phyloP scores from a whole-genome alignment of 2,888 invertebrate species.

The Limnephilus auricula region DNA sequence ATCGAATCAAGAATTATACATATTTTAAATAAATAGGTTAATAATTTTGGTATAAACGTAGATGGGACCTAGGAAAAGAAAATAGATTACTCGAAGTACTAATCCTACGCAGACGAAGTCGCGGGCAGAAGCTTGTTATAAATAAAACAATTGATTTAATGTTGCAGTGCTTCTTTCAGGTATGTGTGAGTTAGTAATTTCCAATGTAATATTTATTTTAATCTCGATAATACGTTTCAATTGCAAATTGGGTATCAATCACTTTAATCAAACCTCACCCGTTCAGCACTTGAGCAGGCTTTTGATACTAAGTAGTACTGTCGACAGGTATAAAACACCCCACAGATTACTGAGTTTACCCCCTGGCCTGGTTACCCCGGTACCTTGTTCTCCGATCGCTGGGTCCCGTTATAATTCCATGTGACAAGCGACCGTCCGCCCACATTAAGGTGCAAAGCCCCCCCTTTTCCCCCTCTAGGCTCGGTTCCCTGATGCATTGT shows the following conservation, averaged over 20 bases:
- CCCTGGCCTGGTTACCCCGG: not conserved
- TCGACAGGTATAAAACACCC: not conserved
- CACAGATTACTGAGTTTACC: not conserved
- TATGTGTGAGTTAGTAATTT: not conserved
- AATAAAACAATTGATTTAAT: not conserved
- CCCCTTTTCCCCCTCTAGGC: not conserved
- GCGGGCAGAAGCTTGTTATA: too few relatives aligned
- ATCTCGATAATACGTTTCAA: not conserved
- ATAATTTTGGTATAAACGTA: too few relatives aligned
- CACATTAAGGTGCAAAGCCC: not conserved
- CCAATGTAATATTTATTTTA: not conserved
- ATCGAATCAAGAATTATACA: too few relatives aligned
- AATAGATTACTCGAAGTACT: too few relatives aligned
- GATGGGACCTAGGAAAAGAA: too few relatives aligned
- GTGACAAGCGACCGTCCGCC: not conserved
- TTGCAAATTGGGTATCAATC: not conserved
- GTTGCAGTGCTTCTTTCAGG: not conserved
- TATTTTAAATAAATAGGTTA: too few relatives aligned
- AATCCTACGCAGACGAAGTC: too few relatives aligned
- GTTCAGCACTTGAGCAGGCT: not conserved
- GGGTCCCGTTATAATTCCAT: not conserved
- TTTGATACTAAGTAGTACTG: not conserved
- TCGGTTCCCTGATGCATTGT: not conserved
- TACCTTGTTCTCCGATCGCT: not conserved
- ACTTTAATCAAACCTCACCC: not conserved